Percentiles rank a stretch among this genome's conserved stretches.
Conservation (phyloP, 2,797 vertebrate genomes). For the Anas capensis region DNA sequence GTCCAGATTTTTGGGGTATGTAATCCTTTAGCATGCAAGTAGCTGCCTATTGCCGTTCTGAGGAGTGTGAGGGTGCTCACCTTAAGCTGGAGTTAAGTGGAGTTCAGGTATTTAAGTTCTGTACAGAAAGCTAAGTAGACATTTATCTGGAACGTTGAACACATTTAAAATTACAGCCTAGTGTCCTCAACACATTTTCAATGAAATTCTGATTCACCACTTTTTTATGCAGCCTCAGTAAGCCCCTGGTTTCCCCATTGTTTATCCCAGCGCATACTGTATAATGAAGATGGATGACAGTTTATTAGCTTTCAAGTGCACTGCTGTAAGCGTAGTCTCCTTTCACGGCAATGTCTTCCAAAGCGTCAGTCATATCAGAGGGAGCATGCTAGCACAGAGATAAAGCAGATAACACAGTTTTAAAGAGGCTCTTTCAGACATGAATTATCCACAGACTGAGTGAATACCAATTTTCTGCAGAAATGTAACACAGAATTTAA, state of each 20-base stretch:
- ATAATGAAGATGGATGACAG: neutral
- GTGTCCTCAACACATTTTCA: neutral
- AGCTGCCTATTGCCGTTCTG: neutral
- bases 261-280: neutral
- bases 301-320: neutral
- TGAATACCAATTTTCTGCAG: neutral
- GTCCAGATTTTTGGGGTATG: neutral
- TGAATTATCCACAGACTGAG: neutral
- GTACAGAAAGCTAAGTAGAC: neutral
- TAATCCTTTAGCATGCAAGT: neutral
- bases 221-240: neutral
- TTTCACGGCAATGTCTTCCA: constrained; percentile 27
- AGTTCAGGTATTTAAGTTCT: neutral
- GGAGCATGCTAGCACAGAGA: neutral
- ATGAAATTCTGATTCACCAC: neutral
- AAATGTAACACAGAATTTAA: neutral
- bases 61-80: neutral
- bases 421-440: constrained; percentile 4
- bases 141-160: neutral
- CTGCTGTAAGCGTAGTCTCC: neutral
- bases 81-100: neutral
- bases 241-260: neutral
- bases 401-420: constrained; percentile 25
- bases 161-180: neutral
- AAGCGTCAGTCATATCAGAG: neutral